phyloP scores from a whole-genome alignment of 2,113 vertebrate species.

The Lampris megalopsis region DNA sequence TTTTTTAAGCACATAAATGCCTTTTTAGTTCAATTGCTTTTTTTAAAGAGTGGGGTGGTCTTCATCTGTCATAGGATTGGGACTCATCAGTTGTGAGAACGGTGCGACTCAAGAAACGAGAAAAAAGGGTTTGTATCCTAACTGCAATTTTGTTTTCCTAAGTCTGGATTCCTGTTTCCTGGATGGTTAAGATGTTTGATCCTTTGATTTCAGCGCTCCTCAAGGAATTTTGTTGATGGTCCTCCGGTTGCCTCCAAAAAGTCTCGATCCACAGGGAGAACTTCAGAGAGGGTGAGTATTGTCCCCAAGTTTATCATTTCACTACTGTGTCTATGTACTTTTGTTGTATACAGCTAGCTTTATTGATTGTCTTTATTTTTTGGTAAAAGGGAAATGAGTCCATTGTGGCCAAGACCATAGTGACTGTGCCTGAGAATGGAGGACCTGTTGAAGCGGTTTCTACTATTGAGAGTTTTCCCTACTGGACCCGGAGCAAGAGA shows the following conservation, averaged over 20 bases:
- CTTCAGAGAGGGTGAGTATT: conserved; percentile 83
- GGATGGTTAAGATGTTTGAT: neutral
- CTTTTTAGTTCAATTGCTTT: neutral
- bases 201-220: conserved; percentile 86
- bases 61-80: conserved; percentile 88
- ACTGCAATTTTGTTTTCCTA: neutral
- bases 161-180: neutral
- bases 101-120: conserved; percentile 90
- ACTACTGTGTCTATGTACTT: neutral
- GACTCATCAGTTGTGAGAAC: conserved; percentile 91
- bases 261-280: conserved; percentile 87
- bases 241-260: conserved; percentile 89
- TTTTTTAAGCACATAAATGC: too few species aligned
- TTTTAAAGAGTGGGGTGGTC: neutral
- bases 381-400: conserved; percentile 89
- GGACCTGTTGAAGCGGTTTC: conserved; percentile 94
- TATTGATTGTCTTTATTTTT: neutral
- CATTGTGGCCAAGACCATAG: conserved; percentile 93
- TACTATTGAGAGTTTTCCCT: conserved; percentile 92
- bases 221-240: conserved; percentile 89
- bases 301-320: neutral
- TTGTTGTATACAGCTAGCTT: neutral
- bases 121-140: conserved; percentile 88
- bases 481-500: conserved; percentile 85
- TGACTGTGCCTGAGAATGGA: conserved; percentile 90